A percentile compares a stretch with the other conserved stretches of the same genome.
phyloP scores from a whole-genome alignment of 2,113 vertebrate genomes.

The Perognathus longimembris region DNA sequence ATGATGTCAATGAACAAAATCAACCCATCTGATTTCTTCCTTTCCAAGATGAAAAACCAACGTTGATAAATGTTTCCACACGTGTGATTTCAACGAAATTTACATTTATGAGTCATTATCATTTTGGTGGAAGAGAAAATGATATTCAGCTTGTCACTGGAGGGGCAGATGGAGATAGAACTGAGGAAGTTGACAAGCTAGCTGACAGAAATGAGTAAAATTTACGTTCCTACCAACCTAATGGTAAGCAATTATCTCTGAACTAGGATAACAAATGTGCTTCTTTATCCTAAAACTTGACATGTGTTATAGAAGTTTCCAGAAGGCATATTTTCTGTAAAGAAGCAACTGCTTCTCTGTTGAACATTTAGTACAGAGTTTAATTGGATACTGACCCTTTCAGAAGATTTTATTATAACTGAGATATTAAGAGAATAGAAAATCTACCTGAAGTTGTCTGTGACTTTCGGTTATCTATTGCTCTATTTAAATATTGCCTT shows the following conservation, averaged over 20 bases:
- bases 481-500: conserved; percentile 41
- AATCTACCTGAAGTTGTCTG: conserved; percentile 10
- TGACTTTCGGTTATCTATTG: conserved; percentile 9
- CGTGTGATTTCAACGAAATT: conserved; percentile 81
- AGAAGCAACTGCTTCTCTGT: conserved; percentile 80
- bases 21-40: conserved; percentile 41
- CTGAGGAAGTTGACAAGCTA: conserved; percentile 82
- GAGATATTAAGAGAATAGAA: conserved; percentile 74
- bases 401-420: conserved; percentile 71
- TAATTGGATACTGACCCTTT: conserved; percentile 84
- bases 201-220: conserved; percentile 88
- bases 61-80: conserved; percentile 72
- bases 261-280: conserved; percentile 87
- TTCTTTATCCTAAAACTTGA: conserved; percentile 87
- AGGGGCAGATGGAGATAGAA: conserved; percentile 83
- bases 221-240: conserved; percentile 86
- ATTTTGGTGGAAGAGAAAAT: conserved; percentile 84
- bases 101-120: conserved; percentile 85
- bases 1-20: conserved; percentile 35
- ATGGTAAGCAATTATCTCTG: conserved; percentile 89
- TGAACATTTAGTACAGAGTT: conserved; percentile 81
- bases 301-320: conserved; percentile 83
- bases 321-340: conserved; percentile 86
- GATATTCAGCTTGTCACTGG: conserved; percentile 84
- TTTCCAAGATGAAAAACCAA: background rate